phyloP scores from a whole-genome alignment of 2,113 vertebrate species.

The Leptobrachium ailaonicum region DNA sequence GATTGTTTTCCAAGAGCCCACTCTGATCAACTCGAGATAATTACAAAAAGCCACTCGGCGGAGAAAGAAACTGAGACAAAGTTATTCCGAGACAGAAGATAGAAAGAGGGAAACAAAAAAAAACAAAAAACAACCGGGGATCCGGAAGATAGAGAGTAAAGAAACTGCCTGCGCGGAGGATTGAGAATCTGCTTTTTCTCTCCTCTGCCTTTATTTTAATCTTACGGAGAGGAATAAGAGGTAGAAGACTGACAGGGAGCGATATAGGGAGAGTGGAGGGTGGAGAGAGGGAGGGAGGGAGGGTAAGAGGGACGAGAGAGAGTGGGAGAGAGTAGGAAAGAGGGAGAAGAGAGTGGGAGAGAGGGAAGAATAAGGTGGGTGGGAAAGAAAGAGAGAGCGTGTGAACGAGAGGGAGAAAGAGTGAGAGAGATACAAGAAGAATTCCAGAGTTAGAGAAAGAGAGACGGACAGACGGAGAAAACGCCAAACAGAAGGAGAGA shows the following conservation, averaged over 20 bases:
- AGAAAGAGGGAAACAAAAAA: neutral
- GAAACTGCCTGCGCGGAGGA: neutral
- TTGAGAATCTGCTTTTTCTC: neutral
- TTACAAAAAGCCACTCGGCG: neutral
- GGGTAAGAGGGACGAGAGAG: neutral
- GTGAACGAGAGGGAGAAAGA: no score
- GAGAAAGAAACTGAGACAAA: neutral
- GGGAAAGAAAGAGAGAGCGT: no score
- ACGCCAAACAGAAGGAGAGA: no score
- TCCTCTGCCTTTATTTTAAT: slow-evolving; percentile 19
- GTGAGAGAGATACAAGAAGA: no score
- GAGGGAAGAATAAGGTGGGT: no score
- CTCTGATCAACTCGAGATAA: neutral
- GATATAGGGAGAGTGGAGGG: neutral
- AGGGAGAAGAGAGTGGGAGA: neutral
- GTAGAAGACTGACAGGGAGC: neutral
- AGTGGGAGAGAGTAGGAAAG: neutral
- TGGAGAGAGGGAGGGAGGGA: neutral
- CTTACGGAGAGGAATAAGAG: slow-evolving; percentile 23
- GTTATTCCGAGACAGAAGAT: slow-evolving; percentile 14
- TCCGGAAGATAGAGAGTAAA: neutral
- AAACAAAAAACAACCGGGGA: neutral
- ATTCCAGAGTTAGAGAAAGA: no score
- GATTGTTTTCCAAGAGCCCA: neutral
- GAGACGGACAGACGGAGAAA: no score